Evolutionary conservation across 2,113 vertebrate species (phyloP).

Genomic region (Lamprotornis superbus): DNA sequence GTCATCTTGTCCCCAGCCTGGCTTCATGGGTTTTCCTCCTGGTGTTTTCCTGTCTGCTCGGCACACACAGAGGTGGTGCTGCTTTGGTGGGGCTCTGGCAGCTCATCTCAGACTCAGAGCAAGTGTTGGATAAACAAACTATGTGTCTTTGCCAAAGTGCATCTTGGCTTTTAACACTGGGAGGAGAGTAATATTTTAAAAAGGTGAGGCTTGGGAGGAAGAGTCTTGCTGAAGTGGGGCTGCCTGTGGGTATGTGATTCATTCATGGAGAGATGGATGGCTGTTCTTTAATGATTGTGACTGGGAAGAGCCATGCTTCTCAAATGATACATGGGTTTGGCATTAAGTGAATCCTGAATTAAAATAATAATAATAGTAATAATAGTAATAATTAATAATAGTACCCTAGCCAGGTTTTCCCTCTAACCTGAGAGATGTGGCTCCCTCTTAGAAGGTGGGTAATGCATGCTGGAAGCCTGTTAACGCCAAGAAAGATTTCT

Average conservation of each 20-base stretch:
- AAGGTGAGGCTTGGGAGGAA: not conserved
- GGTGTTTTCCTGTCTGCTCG: fast-evolving
- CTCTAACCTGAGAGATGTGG: not conserved
- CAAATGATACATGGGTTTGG: not conserved
- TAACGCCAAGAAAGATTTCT: not conserved
- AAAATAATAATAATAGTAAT: not conserved
- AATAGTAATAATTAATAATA: not conserved
- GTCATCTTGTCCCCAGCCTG: not conserved
- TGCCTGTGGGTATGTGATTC: not conserved
- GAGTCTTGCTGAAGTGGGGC: not conserved
- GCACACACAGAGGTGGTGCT: not conserved
- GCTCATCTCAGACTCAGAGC: not conserved
- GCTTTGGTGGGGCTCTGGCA: not conserved
- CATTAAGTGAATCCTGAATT: not conserved
- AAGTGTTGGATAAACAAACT: not conserved
- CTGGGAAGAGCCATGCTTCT: not conserved
- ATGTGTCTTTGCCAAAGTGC: not conserved
- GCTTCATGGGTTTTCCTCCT: not conserved
- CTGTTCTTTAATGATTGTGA: not conserved
- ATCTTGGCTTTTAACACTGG: not conserved
- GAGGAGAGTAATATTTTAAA: not conserved
- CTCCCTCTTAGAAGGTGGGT: slow-evolving; percentile 2
- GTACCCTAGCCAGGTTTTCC: not conserved
- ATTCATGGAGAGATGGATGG: not conserved
- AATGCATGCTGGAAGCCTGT: not conserved